Percentiles rank a stretch among this genome's conserved stretches.
Conservation (phyloP, 2,113 vertebrate genomes). For the Shinisaurus crocodilurus region DNA sequence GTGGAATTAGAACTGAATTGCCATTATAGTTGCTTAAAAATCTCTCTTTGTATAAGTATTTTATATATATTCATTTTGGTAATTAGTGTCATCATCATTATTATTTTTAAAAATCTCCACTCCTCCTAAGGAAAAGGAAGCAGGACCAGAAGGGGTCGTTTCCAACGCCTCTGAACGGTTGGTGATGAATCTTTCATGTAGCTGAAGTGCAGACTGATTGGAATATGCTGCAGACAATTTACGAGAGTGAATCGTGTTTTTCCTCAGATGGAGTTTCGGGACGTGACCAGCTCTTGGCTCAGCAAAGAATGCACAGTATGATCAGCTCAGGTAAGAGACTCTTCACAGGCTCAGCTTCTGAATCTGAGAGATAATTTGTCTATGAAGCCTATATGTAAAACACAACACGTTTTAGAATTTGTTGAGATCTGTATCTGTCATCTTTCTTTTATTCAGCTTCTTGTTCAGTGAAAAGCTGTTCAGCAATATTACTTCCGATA, state of each 20-base stretch:
- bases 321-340: conserved; percentile 94
- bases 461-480: conserved; percentile 20
- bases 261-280: conserved; percentile 92
- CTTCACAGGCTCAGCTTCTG: conserved; percentile 40
- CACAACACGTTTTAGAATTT: neutral
- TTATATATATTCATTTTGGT: conserved; percentile 48
- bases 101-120: conserved; percentile 34
- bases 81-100: conserved; percentile 22
- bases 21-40: neutral
- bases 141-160: conserved; percentile 80
- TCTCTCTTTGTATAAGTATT: conserved; percentile 31
- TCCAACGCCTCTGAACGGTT: conserved; percentile 82
- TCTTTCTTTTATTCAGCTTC: conserved; percentile 27
- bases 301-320: conserved; percentile 94
- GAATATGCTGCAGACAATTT: conserved; percentile 99
- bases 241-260: conserved; percentile 98
- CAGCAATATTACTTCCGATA: neutral
- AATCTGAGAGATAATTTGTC: neutral
- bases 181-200: conserved; percentile 83
- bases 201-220: conserved; percentile 89
- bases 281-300: conserved; percentile 87
- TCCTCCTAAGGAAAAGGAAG: conserved; percentile 78
- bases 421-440: conserved; percentile 34
- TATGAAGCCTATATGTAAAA: neutral
- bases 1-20: conserved; percentile 45